Evolutionary conservation across 2,888 invertebrate genomes (phyloP), one percentile per base, ranked within the genome.

Genomic region (Norana najaformis): DNA sequence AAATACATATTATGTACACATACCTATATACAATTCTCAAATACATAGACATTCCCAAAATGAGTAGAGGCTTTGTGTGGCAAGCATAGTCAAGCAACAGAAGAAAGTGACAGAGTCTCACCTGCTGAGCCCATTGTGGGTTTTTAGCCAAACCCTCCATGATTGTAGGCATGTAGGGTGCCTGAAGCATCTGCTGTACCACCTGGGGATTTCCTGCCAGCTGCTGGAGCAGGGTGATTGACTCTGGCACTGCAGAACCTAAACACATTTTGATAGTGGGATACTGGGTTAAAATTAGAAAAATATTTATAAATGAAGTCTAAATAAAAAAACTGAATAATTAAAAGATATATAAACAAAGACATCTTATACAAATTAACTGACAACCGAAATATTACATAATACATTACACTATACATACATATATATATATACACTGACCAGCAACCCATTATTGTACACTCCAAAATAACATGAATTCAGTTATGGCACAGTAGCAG

Each of bases 141-240:
- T 89, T 89, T 34, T 41, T 69, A 36, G 89, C 82, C 23, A 89
- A 69, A 16, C 89, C 89, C 82, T 89, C 53, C 47, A 89, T 41
- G 37, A 89, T 37, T 37, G 53, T 89, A 8, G 89, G 69, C 89
- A 89, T 89, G 47, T 89, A 89, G 8, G 89, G 89, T n/a, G 89
- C 89, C 82, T 89, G 53, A 18, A 89, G 69, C 89, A 89, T 47
- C 47, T 53, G 47, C 89, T 89, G 89, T 23, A 89, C 37, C 16
- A 53, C n/a, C 47, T 47, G 53, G 20, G 53, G 36, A 53, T 69
- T 89, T 18, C 16, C 37, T 18, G 53, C 53, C 89, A 89, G 30
- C 89, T 89, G 53, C 37, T 41, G 41, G 23, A 41, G 69, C 89
- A 89, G 20, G 35, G 89, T 53, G 53, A 18, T 34, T 69, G 35